phyloP scores from a whole-genome alignment of 2,888 invertebrate genomes.

The Phortica magna region DNA sequence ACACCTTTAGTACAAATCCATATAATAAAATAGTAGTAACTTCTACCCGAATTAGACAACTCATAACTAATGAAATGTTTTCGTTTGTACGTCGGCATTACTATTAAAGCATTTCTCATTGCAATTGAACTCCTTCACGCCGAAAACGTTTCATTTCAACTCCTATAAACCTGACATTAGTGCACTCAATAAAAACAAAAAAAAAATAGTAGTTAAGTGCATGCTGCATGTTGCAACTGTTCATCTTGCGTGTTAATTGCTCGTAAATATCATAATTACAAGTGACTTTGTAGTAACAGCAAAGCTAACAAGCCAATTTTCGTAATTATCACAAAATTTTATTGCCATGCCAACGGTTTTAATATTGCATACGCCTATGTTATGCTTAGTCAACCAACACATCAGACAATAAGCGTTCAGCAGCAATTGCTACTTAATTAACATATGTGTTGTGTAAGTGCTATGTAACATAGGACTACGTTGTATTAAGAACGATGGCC shows the following conservation, averaged over 20 bases:
- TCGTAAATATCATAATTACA: neutral
- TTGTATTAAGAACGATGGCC: too few relatives aligned
- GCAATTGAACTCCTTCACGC: too few relatives aligned
- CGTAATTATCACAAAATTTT: neutral
- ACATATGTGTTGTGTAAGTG: too few relatives aligned
- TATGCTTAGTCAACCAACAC: too few relatives aligned
- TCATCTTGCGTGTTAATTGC: neutral
- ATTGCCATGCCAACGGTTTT: too few relatives aligned
- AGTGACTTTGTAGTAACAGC: neutral
- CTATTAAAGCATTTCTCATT: too few relatives aligned
- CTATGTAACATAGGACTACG: too few relatives aligned
- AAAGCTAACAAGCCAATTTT: neutral
- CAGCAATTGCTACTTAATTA: too few relatives aligned
- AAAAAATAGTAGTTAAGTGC: slow-evolving; percentile 32
- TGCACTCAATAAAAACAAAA: neutral
- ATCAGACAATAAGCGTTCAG: too few relatives aligned
- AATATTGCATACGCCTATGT: too few relatives aligned
- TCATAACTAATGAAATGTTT: neutral
- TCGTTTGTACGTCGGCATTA: neutral
- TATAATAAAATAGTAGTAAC: neutral
- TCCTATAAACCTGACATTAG: slow-evolving; percentile 10
- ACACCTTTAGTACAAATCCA: neutral
- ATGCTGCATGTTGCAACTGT: slow-evolving; percentile 48
- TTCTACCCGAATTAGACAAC: too few relatives aligned
- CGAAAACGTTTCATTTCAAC: neutral